Evolutionary conservation across 1,140 invertebrate species (phyloP).

Genomic region (Hylyphantes graminicola): DNA sequence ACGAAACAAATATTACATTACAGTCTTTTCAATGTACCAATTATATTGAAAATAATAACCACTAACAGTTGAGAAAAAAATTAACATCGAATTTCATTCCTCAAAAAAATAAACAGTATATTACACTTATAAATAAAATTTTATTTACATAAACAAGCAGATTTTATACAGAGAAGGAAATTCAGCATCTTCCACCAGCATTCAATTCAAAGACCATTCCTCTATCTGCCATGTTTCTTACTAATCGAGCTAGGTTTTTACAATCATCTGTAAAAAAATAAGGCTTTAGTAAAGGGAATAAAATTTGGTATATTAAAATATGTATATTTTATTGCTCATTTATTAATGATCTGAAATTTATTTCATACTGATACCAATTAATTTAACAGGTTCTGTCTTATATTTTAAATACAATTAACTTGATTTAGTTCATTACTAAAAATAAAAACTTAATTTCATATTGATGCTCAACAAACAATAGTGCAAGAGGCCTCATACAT

Average conservation of each 20-base stretch:
- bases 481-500: too few species aligned
- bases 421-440: too few species aligned
- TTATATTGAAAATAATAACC: too few species aligned
- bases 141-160: not conserved
- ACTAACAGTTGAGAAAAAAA: not conserved
- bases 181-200: not conserved
- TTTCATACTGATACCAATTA: too few species aligned
- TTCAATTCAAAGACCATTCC: slow-evolving; percentile 63
- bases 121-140: too few species aligned
- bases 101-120: not conserved
- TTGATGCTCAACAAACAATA: too few species aligned
- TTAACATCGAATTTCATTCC: not conserved
- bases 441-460: too few species aligned
- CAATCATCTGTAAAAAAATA: slow-evolving; percentile 67
- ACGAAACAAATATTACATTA: too few species aligned
- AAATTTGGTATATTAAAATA: not conserved
- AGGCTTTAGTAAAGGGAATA: not conserved
- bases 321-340: not conserved
- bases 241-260: slow-evolving; percentile 67
- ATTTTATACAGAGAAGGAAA: not conserved
- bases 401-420: too few species aligned
- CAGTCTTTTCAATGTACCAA: too few species aligned
- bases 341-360: too few species aligned
- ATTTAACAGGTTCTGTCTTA: too few species aligned
- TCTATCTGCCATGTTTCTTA: slow-evolving; percentile 64